Evolutionary conservation across 30 jellyfish, hydroid and myxozoan genomes (phyloP), one percentile per base, ranked within the genome.

Genomic region (Aurelia aurita complex sp. Pacific): DNA sequence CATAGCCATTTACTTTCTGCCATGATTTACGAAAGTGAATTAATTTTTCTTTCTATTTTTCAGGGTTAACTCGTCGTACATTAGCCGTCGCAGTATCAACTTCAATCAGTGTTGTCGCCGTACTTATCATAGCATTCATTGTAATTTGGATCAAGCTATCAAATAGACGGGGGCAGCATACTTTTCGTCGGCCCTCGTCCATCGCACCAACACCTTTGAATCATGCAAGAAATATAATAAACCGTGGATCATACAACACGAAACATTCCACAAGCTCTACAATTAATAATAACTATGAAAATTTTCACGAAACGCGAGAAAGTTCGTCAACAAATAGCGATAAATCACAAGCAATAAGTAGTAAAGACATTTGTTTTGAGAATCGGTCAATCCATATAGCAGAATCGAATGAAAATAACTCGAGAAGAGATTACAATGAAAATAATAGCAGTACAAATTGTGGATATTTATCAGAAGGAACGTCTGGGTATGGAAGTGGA

Each of bases 381-480:
- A 36, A 67, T 70, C 62, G 18, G 7, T 60, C 52, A 6, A 52
- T 77, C 16, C 76, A 77, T 10, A 11, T 50, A 8, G 33, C 61
- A 3, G 38, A 79, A 29, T 16, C 64, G 2, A 64, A 23, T 15
- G 85, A 33, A 62, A 43, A 57, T 4, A 63, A 7, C 7, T 60
- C 50, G 50, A 79, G 61, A 2, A 62, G 92, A 35, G 38, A 42
- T 35, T 53, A 17, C 10, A 69, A 72, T 38, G 68, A 33, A 13
- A 9, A 34, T 70, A 50, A 38, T 59, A 75, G 79, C 43, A 13
- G 2, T 1, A 2, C 65, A 0, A 82, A 82, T 50, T 72, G 35
- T 59, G 92, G 92, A 10, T 82, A 82, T 65, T 72, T 69, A 62
- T 82, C 92, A 62, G 92, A 82, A 36, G 92, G 92, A 61, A 82